These are phyloP conservation scores for Mylabris phalerata DNA, from an alignment of 1,140 invertebrate genomes.

Conservation along the genomic window DNA sequence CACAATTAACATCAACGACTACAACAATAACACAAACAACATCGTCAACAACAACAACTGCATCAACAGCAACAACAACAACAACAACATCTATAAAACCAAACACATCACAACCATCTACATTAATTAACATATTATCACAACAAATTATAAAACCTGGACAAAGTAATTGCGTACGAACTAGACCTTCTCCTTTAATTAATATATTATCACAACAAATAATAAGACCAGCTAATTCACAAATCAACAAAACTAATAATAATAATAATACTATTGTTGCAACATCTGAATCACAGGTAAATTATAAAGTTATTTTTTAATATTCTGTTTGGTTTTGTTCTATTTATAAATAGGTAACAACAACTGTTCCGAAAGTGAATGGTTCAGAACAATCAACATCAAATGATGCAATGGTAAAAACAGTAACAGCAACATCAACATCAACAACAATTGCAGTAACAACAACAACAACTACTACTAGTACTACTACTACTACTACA, in stretches of 20 bases:
- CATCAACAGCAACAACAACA: constrained; percentile 23
- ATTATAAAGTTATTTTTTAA: background rate
- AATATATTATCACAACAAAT: constrained; percentile 40
- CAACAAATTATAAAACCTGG: constrained; percentile 34
- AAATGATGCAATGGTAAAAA: constrained; percentile 6
- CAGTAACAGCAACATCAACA: constrained; percentile 17
- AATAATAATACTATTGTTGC: constrained; percentile 1
- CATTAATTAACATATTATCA: constrained; percentile 41
- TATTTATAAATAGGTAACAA: background rate
- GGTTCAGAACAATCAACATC: constrained; percentile 9
- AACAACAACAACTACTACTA: constrained; percentile 1
- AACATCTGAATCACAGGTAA: constrained; percentile 20
- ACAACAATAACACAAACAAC: constrained; percentile 21
- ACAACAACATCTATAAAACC: constrained; percentile 30
- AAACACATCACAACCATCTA: constrained; percentile 35
- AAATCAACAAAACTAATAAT: constrained; percentile 1
- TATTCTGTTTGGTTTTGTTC: background rate
- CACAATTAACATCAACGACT: constrained; percentile 33
- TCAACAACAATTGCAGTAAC: background rate
- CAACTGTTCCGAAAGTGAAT: background rate
- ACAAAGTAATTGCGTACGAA: constrained; percentile 18
- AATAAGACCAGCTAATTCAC: constrained; percentile 27
- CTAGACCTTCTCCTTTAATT: constrained; percentile 28
- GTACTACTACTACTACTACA: background rate
- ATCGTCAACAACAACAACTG: constrained; percentile 18